Evolutionary conservation across 2,113 vertebrate species (phyloP).

Genomic region (Coregonus clupeaformis): DNA sequence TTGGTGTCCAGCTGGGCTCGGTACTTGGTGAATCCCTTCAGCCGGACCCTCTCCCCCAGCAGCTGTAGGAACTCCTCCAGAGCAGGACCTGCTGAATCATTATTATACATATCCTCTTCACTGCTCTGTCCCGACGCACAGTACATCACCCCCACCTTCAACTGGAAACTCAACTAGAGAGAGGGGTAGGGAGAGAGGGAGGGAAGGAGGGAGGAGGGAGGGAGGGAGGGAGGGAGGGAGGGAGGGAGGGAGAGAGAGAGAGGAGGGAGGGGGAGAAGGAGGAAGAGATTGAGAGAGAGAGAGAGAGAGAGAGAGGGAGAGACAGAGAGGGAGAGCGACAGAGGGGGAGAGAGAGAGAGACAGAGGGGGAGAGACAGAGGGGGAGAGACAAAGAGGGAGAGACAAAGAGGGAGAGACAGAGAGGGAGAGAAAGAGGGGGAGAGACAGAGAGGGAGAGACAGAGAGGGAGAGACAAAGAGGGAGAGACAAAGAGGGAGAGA

Average conservation of each 20-base stretch:
- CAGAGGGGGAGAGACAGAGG: background rate
- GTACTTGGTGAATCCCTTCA: slow-evolving; percentile 97
- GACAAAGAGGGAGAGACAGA: too few species aligned
- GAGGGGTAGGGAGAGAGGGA: slow-evolving; percentile 31
- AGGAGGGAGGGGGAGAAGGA: too few species aligned
- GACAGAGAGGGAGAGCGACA: too few species aligned
- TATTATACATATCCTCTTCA: slow-evolving; percentile 99
- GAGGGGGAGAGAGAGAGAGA: too few species aligned
- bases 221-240: too few species aligned
- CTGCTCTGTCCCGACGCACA: slow-evolving; percentile 95
- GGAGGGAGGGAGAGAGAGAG: too few species aligned
- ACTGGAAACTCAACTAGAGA: slow-evolving; percentile 90
- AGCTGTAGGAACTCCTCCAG: slow-evolving; percentile 97
- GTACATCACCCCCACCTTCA: slow-evolving; percentile 99
- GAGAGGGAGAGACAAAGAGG: background rate
- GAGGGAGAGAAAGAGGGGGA: background rate
- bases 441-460: background rate
- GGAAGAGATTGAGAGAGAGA: too few species aligned
- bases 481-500: too few species aligned
- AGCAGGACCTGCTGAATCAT: slow-evolving; percentile 89
- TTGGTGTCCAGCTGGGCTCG: slow-evolving; percentile 97
- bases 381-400: too few species aligned
- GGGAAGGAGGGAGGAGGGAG: too few species aligned
- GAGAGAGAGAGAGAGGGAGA: too few species aligned
- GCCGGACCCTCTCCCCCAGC: slow-evolving; percentile 90